Base-by-base conservation (phyloP, 2,113 vertebrate genomes). In the Centropus unirufus region DNA sequence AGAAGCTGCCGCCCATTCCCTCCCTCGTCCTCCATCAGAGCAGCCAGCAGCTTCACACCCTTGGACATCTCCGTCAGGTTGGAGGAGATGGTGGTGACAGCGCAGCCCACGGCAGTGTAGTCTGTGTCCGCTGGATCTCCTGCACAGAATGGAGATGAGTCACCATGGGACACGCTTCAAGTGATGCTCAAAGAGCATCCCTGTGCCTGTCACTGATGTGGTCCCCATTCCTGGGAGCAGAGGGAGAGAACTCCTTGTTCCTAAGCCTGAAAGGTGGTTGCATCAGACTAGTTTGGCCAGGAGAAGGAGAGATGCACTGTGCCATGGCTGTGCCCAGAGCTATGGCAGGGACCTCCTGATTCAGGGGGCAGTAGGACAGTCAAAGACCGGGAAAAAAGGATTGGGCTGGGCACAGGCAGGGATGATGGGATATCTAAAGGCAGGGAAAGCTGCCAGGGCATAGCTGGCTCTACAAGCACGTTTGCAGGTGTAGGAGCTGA, bases 31-130 rank as follows among this genome's bases (percentile, higher is more conserved):
- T 99, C 99, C 98, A 99, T 99, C 55, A 99, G 98, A 0, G 99
- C 99, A 0, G 99, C 99, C 92, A 99, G 97, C 70, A 99, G 97
- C 76, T 99, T 99, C 26, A 99, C 99, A 0, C 99, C 99, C 62
- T 99, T 99, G 22, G 99, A 99, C 99, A 99, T 99, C 97, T 99
- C 99, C 3, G 99, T 99, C 95, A 99, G 97, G 97, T 99, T 99
- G 95, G 99, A 99, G 91, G 99, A 99, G 97, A 99, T 99, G 23
- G 99, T 99, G 91, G 99, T 99, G 58, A 99, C 99, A 0, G 99
- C 99, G 0, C 99, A 99, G 96, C 99, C 99, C 93, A 99, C 99
- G 0, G 99, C 99, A 0, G 99, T 99, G 94, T 99, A 99, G 97
- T 99, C 99, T 0, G 99, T 99, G 97, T 99, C 99, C 1, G 99